These are phyloP conservation scores for Enteromius afrohamiltoni DNA, from an alignment of 2,797 vertebrate genomes.

Conservation along the genomic window DNA sequence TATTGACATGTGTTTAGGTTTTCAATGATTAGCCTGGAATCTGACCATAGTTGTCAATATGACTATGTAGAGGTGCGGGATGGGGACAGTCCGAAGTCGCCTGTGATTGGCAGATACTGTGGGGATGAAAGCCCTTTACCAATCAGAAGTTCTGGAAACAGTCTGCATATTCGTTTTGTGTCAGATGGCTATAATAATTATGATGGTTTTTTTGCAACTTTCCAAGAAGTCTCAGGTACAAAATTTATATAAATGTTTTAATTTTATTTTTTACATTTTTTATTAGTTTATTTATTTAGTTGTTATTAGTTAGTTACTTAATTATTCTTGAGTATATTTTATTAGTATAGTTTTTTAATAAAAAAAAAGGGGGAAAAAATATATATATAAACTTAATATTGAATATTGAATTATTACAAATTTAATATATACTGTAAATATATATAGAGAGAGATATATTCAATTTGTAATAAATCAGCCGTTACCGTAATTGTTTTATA, in stretches of 20 bases:
- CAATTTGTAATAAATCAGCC: too few species aligned
- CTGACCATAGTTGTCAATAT: conserved; percentile 83
- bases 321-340: neutral
- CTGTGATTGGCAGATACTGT: conserved; percentile 87
- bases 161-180: conserved; percentile 84
- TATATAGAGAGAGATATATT: too few species aligned
- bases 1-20: conserved; percentile 74
- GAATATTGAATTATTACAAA: too few species aligned
- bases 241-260: neutral
- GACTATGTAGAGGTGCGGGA: conserved; percentile 89
- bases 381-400: too few species aligned
- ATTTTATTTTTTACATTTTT: neutral
- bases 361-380: too few species aligned
- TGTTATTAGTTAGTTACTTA: neutral
- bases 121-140: conserved; percentile 83
- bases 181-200: conserved; percentile 92
- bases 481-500: neutral
- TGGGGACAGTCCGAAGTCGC: conserved; percentile 79
- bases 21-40: conserved; percentile 83
- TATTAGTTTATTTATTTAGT: neutral
- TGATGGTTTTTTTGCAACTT: conserved; percentile 88
- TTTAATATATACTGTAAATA: too few species aligned
- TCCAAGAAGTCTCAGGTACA: conserved; percentile 87
- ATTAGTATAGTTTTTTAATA: too few species aligned
- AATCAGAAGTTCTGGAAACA: conserved; percentile 79